These are phyloP conservation scores for Labroides dimidiatus DNA, from an alignment of 2,797 vertebrate species.

Conservation along the genomic window DNA sequence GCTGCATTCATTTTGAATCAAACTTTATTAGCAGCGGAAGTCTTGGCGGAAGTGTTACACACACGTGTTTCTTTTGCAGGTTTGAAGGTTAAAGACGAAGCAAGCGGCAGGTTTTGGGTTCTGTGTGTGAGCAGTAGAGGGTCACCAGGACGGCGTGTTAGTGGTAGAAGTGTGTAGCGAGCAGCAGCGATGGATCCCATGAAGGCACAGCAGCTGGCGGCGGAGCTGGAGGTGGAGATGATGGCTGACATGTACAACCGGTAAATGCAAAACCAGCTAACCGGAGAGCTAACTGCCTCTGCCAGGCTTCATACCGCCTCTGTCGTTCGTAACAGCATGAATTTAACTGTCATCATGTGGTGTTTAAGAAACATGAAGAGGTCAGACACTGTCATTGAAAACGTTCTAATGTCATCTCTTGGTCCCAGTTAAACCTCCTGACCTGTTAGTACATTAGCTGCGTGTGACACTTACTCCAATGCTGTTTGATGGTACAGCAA, in stretches of 20 bases:
- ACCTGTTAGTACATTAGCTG: too few relatives aligned
- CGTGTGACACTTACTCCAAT: neutral
- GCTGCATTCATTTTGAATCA: constrained; percentile 29
- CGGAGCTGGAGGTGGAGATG: constrained; percentile 98
- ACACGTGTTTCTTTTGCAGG: constrained; percentile 66
- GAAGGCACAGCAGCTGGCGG: constrained; percentile 95
- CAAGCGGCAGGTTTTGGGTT: neutral
- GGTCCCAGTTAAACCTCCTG: neutral
- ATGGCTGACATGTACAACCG: constrained; percentile 99
- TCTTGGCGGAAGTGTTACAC: constrained; percentile 21
- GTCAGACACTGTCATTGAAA: neutral
- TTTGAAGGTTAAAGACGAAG: constrained; percentile 73
- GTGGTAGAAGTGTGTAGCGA: neutral
- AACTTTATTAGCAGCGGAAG: constrained; percentile 81
- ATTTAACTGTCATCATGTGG: accelerated
- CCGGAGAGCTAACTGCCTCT: neutral
- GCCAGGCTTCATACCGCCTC: neutral
- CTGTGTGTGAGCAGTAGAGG: constrained; percentile 16
- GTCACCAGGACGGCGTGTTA: constrained; percentile 18
- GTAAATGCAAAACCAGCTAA: constrained; percentile 75
- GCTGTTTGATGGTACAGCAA: too few relatives aligned
- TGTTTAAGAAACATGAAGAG: neutral
- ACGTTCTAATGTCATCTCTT: accelerated
- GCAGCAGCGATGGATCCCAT: constrained; percentile 89
- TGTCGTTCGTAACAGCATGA: neutral